Percentiles rank a stretch among this genome's conserved stretches.
Evolutionary conservation across 2,888 invertebrate species (phyloP).

Genomic region (Phasia obesa): DNA sequence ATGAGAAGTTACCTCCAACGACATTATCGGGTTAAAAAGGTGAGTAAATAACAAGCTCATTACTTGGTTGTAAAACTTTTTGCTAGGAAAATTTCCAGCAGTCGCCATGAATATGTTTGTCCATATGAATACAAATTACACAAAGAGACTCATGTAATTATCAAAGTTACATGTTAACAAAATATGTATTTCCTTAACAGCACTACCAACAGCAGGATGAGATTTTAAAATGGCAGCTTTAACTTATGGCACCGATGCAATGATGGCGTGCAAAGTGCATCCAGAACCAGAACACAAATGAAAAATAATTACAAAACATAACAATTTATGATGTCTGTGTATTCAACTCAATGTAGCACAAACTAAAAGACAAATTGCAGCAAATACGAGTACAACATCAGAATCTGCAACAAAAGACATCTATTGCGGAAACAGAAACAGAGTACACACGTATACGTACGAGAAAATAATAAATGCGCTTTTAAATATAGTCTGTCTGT

Average conservation of each 20-base stretch:
- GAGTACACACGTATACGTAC: neutral
- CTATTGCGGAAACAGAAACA: slow-evolving; percentile 27
- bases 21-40: too few species aligned
- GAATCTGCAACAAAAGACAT: slow-evolving; percentile 25
- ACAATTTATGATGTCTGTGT: slow-evolving; percentile 72
- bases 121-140: neutral
- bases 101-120: neutral
- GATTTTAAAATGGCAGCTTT: slow-evolving; percentile 34
- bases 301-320: slow-evolving; percentile 74
- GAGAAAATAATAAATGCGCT: neutral
- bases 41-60: too few species aligned
- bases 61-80: too few species aligned
- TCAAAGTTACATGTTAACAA: slow-evolving; percentile 29
- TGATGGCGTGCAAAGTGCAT: slow-evolving; percentile 39
- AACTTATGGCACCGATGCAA: slow-evolving; percentile 28
- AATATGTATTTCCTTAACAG: slow-evolving; percentile 19
- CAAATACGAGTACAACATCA: neutral
- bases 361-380: slow-evolving; percentile 21
- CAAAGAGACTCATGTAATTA: neutral
- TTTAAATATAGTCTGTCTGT: neutral
- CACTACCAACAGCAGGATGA: slow-evolving; percentile 33
- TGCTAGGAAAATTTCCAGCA: neutral
- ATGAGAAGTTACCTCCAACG: too few species aligned
- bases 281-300: slow-evolving; percentile 66
- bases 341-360: slow-evolving; percentile 8